These are phyloP conservation scores for Spinus olivaceus DNA, from an alignment of 2,797 vertebrate genomes.

Conservation along the genomic window DNA sequence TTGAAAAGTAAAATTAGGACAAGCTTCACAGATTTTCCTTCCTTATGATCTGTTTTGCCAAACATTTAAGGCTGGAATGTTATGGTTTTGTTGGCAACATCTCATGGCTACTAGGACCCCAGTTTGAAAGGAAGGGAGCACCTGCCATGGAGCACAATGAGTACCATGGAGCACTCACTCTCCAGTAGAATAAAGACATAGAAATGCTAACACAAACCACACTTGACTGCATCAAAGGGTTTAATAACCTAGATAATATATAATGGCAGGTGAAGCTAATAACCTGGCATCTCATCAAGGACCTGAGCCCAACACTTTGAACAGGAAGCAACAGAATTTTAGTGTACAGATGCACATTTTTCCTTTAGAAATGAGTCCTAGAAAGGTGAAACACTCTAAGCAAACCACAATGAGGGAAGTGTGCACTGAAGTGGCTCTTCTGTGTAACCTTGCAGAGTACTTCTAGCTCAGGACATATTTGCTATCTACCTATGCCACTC, in stretches of 20 bases:
- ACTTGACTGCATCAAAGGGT: slow-evolving; percentile 34
- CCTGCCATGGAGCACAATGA: background rate
- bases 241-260: slow-evolving; percentile 52
- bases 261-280: slow-evolving; percentile 49
- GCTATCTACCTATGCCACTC: background rate
- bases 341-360: background rate
- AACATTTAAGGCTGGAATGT: background rate
- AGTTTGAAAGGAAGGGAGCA: background rate
- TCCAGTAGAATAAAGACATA: background rate
- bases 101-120: background rate
- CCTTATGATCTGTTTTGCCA: background rate
- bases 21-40: background rate
- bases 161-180: background rate
- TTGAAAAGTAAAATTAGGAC: background rate
- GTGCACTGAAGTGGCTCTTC: background rate
- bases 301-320: background rate
- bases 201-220: slow-evolving; percentile 46
- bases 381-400: background rate
- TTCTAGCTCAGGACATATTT: background rate
- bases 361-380: background rate
- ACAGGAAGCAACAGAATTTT: slow-evolving; percentile 23
- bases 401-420: background rate
- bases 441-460: background rate
- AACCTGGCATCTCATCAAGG: slow-evolving; percentile 28
- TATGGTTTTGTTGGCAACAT: background rate